These are phyloP conservation scores for Orthosia cruda DNA, from an alignment of 2,888 invertebrate species.

Conservation along the genomic window DNA sequence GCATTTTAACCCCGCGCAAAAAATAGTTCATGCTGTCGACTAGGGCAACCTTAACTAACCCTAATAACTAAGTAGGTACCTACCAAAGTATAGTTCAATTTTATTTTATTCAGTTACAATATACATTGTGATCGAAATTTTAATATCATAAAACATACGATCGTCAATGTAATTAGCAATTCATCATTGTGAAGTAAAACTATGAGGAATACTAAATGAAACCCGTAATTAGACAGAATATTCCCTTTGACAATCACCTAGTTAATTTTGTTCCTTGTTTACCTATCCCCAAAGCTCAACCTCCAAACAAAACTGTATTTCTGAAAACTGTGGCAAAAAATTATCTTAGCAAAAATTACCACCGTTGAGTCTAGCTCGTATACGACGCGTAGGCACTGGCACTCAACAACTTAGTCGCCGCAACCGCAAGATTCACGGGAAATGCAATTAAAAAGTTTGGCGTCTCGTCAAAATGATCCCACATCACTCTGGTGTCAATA, in stretches of 20 bases:
- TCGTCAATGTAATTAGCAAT: neutral
- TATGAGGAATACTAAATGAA: neutral
- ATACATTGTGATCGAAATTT: no score
- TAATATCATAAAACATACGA: no score
- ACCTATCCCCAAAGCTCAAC: neutral
- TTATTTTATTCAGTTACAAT: no score
- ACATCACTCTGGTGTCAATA: constrained; percentile 66
- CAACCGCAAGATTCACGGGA: constrained; percentile 63
- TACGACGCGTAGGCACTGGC: constrained; percentile 61
- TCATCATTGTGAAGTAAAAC: neutral
- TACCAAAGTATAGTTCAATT: no score
- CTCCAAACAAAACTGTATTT: neutral
- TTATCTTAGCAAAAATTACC: constrained; percentile 44
- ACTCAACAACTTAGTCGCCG: constrained; percentile 49
- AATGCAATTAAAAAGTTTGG: constrained; percentile 71
- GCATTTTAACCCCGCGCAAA: no score
- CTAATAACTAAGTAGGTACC: no score
- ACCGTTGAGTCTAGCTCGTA: constrained; percentile 30
- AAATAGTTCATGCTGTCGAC: no score
- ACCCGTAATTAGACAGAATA: neutral
- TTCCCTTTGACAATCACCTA: neutral
- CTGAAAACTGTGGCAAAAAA: neutral
- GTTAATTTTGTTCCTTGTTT: neutral
- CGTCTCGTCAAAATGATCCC: constrained; percentile 64
- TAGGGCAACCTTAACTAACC: no score